Evolutionary conservation across 2,888 invertebrate genomes (phyloP), one percentile per base, ranked within the genome.

Genomic region (Athalia rosae): DNA sequence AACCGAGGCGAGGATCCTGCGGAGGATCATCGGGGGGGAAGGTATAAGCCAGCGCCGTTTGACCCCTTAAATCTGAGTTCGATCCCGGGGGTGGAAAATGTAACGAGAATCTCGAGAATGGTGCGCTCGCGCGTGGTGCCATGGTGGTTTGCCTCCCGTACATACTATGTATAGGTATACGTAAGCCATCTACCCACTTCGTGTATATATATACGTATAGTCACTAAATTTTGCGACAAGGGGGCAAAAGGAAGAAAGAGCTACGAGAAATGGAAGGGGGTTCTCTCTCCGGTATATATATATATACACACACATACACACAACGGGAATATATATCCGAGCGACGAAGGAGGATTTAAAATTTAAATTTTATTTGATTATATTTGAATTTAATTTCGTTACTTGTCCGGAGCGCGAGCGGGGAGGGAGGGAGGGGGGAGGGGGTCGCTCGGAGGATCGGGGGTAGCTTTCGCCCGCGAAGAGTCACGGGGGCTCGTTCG

Each of bases 361-460:
- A 88, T 89, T 89, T 87, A 89, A 89, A 89, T 89, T 89, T 89
- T 89, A 89, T 89, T 89, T 89, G 89, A 89, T 89, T 89, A 89
- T 89, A 89, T 89, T 89, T 89, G 89, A 89, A 89, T 89, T 88
- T 88, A 88, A 89, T 89, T 86, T 84, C 80, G 85, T 83, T 84
- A 82, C 83, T 82, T 82, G 83, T 81, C 59, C 77, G 61, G 61
- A 48, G 48, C 28, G 28, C 28, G 28, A 48, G 7, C 15, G 63
- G 3, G 7, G 7, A 13, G 2, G 63, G 63, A 7, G 63, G 41
- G 41, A 9, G 13, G 41, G 0, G 1, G 13, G 64, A n/a, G n/a
- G 64, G 45, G 47, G 64, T 63, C 63, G 45, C 47, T 63, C 28
- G 41, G 15, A 48, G 47, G n/a, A 47, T 13, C 0, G 28, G 28